Conservation (phyloP, 2,113 vertebrate species). For the Anoura caudifer region DNA sequence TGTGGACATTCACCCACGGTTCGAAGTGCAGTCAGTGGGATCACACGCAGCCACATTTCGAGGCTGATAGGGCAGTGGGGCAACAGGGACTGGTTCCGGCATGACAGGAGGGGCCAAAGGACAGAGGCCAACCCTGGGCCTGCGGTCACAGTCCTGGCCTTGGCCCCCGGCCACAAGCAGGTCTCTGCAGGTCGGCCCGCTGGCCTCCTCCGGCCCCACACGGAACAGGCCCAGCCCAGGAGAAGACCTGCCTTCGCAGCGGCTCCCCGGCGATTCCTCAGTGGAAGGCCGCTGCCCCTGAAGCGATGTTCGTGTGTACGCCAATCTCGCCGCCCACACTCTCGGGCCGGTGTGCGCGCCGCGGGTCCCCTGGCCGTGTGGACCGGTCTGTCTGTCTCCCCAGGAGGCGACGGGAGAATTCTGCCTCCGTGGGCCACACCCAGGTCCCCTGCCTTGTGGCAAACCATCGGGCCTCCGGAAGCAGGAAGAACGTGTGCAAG, state of each 20-base stretch:
- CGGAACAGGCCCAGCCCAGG: not conserved
- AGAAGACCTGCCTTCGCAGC: fast-evolving
- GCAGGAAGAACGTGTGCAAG: not conserved
- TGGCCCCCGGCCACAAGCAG: not conserved
- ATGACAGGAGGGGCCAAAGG: not conserved
- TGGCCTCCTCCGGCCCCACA: fast-evolving
- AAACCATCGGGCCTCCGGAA: not conserved
- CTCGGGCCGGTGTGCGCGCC: not conserved
- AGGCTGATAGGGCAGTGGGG: not conserved
- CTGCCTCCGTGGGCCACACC: not conserved
- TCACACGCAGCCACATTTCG: not conserved
- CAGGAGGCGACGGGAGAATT: not conserved
- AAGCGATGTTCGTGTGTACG: not conserved
- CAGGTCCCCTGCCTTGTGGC: too few relatives aligned
- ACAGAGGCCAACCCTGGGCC: not conserved
- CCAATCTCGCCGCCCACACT: not conserved
- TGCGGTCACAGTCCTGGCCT: fast-evolving
- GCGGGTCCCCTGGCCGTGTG: not conserved
- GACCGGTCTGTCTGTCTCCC: not conserved
- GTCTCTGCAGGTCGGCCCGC: fast-evolving
- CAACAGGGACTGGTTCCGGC: not conserved
- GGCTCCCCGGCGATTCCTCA: not conserved
- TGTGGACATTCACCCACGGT: not conserved
- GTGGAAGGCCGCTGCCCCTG: not conserved
- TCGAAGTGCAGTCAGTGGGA: fast-evolving